phyloP scores from a whole-genome alignment of 2,888 invertebrate genomes.

The Parthenolecanium corni region DNA sequence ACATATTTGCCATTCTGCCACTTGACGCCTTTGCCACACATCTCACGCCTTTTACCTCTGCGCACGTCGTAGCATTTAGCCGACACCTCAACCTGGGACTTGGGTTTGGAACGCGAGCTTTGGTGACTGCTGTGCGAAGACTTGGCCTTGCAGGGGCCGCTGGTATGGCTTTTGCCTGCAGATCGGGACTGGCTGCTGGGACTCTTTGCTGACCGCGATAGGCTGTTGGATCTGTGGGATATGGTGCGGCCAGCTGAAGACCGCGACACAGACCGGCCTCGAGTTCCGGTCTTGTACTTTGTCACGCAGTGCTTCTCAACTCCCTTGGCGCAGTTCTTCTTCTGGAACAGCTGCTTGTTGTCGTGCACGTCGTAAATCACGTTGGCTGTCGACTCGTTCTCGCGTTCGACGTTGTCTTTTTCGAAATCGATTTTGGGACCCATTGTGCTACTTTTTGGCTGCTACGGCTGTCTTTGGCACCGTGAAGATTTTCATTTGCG shows the following conservation, averaged over 20 bases:
- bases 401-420: background rate
- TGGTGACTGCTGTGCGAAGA: too few relatives aligned
- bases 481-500: background rate
- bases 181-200: background rate
- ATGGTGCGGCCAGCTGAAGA: background rate
- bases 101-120: too few relatives aligned
- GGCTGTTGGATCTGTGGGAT: too few relatives aligned
- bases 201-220: too few relatives aligned
- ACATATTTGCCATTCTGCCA: constrained; percentile 5
- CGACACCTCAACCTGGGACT: background rate
- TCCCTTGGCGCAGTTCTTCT: background rate
- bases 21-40: background rate
- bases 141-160: too few relatives aligned
- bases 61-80: background rate
- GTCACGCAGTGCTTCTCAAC: background rate
- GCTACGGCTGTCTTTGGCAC: too few relatives aligned
- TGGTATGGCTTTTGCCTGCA: too few relatives aligned
- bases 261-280: background rate
- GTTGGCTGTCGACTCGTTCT: constrained; percentile 4
- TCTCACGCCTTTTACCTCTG: background rate
- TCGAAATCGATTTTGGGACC: constrained; percentile 6
- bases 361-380: background rate
- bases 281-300: background rate
- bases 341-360: background rate
- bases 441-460: too few relatives aligned